phyloP scores from a whole-genome alignment of 1,140 invertebrate genomes.

The Heterodera carotae region DNA sequence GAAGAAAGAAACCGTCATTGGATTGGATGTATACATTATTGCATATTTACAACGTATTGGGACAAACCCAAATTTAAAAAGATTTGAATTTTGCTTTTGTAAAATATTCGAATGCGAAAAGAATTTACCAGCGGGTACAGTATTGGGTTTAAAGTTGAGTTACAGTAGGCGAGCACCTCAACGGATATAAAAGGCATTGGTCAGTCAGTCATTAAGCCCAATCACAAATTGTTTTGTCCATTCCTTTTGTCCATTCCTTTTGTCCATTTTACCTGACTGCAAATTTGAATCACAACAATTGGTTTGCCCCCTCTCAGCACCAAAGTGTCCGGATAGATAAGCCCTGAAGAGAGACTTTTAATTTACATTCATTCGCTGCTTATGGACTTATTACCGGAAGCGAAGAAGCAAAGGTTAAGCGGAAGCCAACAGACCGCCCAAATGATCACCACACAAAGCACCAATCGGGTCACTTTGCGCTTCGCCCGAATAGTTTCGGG shows the following conservation, averaged over 20 bases:
- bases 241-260: background rate
- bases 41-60: no score
- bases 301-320: slow-evolving; percentile 59
- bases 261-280: slow-evolving; percentile 62
- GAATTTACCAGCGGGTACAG: slow-evolving; percentile 76
- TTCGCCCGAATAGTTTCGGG: slow-evolving; percentile 78
- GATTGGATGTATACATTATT: no score
- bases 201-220: no score
- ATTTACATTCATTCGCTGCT: background rate
- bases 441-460: slow-evolving; percentile 87
- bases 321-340: slow-evolving; percentile 61
- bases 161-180: slow-evolving; percentile 89
- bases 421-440: slow-evolving; percentile 94
- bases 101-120: background rate
- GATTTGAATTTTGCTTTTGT: no score
- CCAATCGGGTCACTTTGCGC: slow-evolving; percentile 86
- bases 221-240: background rate
- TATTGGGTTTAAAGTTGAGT: slow-evolving; percentile 90
- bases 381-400: slow-evolving; percentile 49
- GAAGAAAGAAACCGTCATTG: no score
- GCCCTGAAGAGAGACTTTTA: slow-evolving; percentile 42
- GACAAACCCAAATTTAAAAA: no score
- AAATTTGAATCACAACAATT: slow-evolving; percentile 60
- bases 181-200: slow-evolving; percentile 63
- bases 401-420: slow-evolving; percentile 75